phyloP scores from a whole-genome alignment of 2,888 invertebrate species.

The Euproctis similis region DNA sequence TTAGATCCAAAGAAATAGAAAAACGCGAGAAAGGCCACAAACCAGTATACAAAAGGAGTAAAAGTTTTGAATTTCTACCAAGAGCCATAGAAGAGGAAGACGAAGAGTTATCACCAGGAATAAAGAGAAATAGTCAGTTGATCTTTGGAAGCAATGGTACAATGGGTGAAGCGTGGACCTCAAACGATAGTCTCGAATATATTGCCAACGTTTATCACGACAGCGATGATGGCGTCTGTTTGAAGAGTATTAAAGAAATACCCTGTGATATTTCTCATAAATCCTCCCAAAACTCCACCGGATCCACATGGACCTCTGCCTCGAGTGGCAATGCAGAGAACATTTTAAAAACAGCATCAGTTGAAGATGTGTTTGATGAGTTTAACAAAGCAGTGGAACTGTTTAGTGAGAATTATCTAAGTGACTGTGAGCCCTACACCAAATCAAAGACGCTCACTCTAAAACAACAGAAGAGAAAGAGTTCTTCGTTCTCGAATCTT shows the following conservation, averaged over 20 bases:
- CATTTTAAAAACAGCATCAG: conserved; percentile 52
- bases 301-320: conserved; percentile 49
- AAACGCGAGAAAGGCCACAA: conserved; percentile 33
- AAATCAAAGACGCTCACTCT: conserved; percentile 33
- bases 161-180: conserved; percentile 51
- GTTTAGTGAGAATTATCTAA: conserved; percentile 61
- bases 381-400: conserved; percentile 62
- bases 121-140: conserved; percentile 40
- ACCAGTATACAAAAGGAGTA: conserved; percentile 56
- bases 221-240: conserved; percentile 46
- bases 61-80: conserved; percentile 66
- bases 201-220: conserved; percentile 56
- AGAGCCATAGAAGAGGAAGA: conserved; percentile 48
- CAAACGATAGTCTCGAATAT: conserved; percentile 57
- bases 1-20: conserved; percentile 48
- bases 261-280: conserved; percentile 43
- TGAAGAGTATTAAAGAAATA: conserved; percentile 55
- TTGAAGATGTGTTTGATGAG: conserved; percentile 53
- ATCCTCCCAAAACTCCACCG: conserved; percentile 34
- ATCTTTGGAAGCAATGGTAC: conserved; percentile 51
- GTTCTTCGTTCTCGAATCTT: conserved; percentile 51
- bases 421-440: conserved; percentile 65
- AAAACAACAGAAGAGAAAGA: conserved; percentile 45
- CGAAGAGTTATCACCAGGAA: conserved; percentile 21
- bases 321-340: conserved; percentile 49